Base-by-base conservation (phyloP, 64 coral and sea anemone species). In the Anthopleura sola region DNA sequence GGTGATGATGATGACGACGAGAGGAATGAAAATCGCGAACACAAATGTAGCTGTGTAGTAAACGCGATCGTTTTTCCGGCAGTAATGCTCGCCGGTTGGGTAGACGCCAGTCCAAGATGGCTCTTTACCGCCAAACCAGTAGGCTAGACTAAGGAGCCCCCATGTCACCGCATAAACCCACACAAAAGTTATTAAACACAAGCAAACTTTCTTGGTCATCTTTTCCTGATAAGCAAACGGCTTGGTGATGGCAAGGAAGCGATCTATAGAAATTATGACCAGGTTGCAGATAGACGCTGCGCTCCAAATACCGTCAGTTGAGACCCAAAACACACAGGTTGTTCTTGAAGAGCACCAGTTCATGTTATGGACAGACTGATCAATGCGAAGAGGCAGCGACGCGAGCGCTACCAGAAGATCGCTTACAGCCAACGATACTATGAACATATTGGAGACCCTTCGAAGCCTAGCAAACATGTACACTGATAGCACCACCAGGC, bases 261-360 rank as follows among this genome's bases (percentile, higher is more conserved):
- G 94, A 38, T 97, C 94, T 21, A 97, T 90, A 1, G 94, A 97
- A 37, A 97, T 97, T 37, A 97, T 36, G 23, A 87, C 94, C 36
- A 97, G 60, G 48, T 97, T 92, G 74, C 90, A 93, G 23, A 97
- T 88, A 0, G 90, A 92, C 1, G 94, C 90, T 5, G 82, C 88
- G 20, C 83, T 84, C 68, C 91, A 89, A 17, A 90, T 78, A 23
- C 69, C 79, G 75, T 97, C 94, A 6, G 90, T 82, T 2, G 74
- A 86, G 39, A 81, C 81, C 94, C 94, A 97, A 23, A 86, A 92
- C 13, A 87, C 84, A 33, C 94, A 97, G 62, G 88, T 87, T 7
- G 78, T 49, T 1, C 83, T 49, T 18, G 87, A 81, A 28, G 75
- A 78, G 55, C 94, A 97, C 94, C 94, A 97, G 11, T 81, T 81